A percentile compares a stretch with the other conserved stretches of the same genome.
These are phyloP conservation scores for Ceyx melanurus DNA, from an alignment of 2,113 vertebrate genomes.

Conservation along the genomic window DNA sequence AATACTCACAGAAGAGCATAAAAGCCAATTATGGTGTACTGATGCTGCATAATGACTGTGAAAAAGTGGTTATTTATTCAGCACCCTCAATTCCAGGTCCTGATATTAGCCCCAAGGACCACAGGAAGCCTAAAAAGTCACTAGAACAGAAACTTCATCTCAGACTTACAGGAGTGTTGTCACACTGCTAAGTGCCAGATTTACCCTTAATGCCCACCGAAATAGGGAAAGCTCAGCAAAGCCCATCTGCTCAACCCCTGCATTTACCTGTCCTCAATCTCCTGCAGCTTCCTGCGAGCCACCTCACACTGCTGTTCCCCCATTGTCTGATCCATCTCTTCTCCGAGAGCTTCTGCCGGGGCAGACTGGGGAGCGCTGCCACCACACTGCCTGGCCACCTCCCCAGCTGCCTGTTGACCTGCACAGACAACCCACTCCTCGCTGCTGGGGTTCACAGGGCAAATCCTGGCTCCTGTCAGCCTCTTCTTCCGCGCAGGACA, in stretches of 20 bases:
- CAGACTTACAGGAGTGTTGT: background rate
- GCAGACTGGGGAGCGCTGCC: slow-evolving; percentile 60
- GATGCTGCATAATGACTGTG: background rate
- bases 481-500: slow-evolving; percentile 78
- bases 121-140: background rate
- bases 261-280: slow-evolving; percentile 80
- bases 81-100: background rate
- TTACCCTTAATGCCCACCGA: background rate
- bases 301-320: slow-evolving; percentile 77
- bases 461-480: slow-evolving; percentile 65
- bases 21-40: background rate
- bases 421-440: slow-evolving; percentile 73
- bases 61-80: background rate
- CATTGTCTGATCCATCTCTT: slow-evolving; percentile 80
- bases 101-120: background rate
- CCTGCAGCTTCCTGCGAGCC: slow-evolving; percentile 78
- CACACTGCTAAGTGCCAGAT: background rate
- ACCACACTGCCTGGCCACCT: slow-evolving; percentile 58
- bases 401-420: slow-evolving; percentile 71
- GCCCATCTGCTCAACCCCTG: slow-evolving; percentile 41
- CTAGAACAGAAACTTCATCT: background rate
- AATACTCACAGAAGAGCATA: background rate
- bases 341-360: slow-evolving; percentile 72
- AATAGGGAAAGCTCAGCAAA: slow-evolving; percentile 49
- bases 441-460: slow-evolving; percentile 48